These are phyloP conservation scores for Trachythela sp. DNA, from an alignment of 64 coral and sea anemone species.

Conservation along the genomic window DNA sequence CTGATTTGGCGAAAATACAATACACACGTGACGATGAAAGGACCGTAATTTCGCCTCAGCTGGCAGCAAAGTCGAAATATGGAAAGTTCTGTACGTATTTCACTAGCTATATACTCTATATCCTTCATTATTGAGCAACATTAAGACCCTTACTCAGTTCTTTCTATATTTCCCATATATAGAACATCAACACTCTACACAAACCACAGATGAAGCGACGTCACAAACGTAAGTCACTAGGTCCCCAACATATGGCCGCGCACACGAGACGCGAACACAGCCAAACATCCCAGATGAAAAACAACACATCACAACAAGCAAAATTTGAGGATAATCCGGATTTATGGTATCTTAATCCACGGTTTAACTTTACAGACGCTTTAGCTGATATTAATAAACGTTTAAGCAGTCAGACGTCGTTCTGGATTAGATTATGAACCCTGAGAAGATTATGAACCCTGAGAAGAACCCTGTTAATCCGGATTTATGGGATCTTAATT, in stretches of 20 bases:
- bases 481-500: background rate
- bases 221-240: background rate
- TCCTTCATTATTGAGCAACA: too few species aligned
- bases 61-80: too few species aligned
- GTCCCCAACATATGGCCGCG: background rate
- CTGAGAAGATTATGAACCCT: too few species aligned
- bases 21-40: too few species aligned
- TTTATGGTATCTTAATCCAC: slow-evolving; percentile 10
- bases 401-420: background rate
- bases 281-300: background rate
- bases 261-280: background rate
- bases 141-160: too few species aligned
- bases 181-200: background rate
- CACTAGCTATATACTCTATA: too few species aligned
- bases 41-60: too few species aligned
- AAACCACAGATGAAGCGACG: background rate
- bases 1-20: too few species aligned
- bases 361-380: slow-evolving; percentile 13
- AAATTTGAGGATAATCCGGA: slow-evolving; percentile 2
- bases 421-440: slow-evolving; percentile 15
- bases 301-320: background rate
- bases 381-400: slow-evolving; percentile 21
- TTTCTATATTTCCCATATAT: background rate
- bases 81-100: too few species aligned
- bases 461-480: too few species aligned